phyloP scores from a whole-genome alignment of 2,888 invertebrate species.

The Salticus scenicus region DNA sequence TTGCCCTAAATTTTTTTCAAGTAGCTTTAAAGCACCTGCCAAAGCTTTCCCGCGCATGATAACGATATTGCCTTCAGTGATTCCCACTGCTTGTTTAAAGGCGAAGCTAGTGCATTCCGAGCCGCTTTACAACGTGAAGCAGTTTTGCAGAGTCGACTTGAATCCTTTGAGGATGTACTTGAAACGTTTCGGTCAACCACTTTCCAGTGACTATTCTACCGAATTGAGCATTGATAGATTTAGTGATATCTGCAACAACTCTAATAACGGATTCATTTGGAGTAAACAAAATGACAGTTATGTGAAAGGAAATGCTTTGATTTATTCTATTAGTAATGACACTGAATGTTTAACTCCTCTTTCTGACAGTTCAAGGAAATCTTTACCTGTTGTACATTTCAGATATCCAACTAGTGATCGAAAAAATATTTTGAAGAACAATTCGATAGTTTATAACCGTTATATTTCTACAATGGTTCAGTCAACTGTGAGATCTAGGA shows the following conservation, averaged over 20 bases:
- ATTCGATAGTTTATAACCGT: conserved; percentile 45
- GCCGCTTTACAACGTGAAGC: conserved; percentile 26
- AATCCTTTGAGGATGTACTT: conserved; percentile 44
- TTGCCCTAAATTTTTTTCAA: too few species aligned
- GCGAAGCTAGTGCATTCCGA: conserved; percentile 27
- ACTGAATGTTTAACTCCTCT: too few species aligned
- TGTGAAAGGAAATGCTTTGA: too few species aligned
- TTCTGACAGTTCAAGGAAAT: too few species aligned
- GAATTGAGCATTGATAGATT: neutral
- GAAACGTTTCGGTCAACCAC: conserved; percentile 14
- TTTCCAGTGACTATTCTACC: neutral
- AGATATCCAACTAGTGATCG: too few species aligned
- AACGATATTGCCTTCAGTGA: conserved; percentile 44
- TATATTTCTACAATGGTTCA: conserved; percentile 40
- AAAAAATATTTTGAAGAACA: conserved; percentile 40
- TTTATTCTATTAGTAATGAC: too few species aligned
- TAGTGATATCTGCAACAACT: too few species aligned
- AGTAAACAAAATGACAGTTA: too few species aligned
- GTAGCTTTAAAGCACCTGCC: too few species aligned
- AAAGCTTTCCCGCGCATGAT: conserved; percentile 34
- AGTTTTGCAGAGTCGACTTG: conserved; percentile 26
- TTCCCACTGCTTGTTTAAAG: conserved; percentile 14
- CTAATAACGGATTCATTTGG: too few species aligned
- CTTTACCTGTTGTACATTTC: too few species aligned
- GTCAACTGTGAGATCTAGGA: conserved; percentile 40